phyloP scores from a whole-genome alignment of 2,113 vertebrate species.

The Willisornis vidua region DNA sequence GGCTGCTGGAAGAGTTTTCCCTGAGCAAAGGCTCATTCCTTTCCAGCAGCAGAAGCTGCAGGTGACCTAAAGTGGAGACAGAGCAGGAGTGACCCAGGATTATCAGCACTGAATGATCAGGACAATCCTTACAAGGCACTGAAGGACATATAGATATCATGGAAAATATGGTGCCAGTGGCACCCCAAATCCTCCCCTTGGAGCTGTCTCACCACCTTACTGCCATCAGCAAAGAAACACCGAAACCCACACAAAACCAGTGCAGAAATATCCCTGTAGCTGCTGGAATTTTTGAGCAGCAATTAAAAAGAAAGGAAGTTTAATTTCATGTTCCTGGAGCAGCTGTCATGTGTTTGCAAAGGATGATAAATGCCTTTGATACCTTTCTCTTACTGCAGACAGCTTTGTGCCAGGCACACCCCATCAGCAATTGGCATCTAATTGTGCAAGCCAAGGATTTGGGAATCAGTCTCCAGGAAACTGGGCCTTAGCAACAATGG shows the following conservation, averaged over 20 bases:
- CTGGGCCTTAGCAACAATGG: slow-evolving; percentile 74
- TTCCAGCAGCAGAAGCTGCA: background rate
- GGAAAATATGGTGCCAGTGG: background rate
- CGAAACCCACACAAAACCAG: background rate
- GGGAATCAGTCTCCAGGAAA: slow-evolving; percentile 77
- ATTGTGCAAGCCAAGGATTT: slow-evolving; percentile 83
- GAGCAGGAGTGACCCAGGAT: background rate
- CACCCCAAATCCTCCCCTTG: background rate
- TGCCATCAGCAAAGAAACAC: background rate
- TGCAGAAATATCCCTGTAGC: background rate
- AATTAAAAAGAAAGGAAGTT: background rate
- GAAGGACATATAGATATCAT: background rate
- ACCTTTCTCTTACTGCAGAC: slow-evolving; percentile 52
- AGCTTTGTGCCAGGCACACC: slow-evolving; percentile 73
- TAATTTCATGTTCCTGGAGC: background rate
- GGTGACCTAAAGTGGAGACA: background rate
- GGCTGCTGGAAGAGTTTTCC: background rate
- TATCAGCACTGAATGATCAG: background rate
- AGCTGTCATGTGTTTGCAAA: background rate
- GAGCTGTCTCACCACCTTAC: background rate
- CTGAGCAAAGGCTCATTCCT: background rate
- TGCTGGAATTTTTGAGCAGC: background rate
- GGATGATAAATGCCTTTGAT: background rate
- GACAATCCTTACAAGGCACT: background rate
- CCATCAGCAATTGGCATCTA: slow-evolving; percentile 77